Conservation (phyloP, 53 echinoderm and acorn worm species). For the Actinopyga echinites region DNA sequence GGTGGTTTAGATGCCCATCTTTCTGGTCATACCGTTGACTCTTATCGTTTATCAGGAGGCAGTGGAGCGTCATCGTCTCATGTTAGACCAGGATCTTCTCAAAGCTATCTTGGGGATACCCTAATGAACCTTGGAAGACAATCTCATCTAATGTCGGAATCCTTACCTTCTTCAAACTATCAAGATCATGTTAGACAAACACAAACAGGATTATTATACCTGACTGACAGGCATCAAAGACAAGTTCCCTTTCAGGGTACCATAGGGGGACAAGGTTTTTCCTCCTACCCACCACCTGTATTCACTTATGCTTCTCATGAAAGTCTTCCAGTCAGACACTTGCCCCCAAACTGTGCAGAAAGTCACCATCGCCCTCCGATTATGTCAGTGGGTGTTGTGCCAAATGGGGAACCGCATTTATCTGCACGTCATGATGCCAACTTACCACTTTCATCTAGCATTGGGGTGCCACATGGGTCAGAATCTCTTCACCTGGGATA, state of each 20-base stretch:
- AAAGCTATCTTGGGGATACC: constrained; percentile 25
- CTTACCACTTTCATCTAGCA: no score
- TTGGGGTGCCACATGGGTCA: no score
- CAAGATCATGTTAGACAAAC: neutral
- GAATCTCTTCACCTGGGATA: no score
- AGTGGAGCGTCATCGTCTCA: neutral
- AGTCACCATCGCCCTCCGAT: constrained; percentile 11
- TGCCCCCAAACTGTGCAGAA: neutral
- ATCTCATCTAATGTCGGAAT: neutral
- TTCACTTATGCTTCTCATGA: neutral
- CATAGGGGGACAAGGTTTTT: no score
- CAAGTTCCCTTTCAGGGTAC: no score
- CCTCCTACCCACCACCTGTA: no score
- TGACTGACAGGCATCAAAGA: neutral
- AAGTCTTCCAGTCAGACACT: neutral
- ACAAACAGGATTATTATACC: constrained; percentile 18
- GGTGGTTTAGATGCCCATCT: neutral
- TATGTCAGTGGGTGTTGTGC: constrained; percentile 3
- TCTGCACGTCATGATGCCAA: no score
- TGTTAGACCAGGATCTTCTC: neutral
- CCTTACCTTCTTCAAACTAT: neutral
- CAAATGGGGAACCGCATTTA: neutral
- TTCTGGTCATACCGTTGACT: constrained; percentile 11
- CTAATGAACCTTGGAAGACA: constrained; percentile 12
- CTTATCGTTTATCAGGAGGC: neutral